A percentile compares a stretch with the other conserved stretches of the same genome.
Conservation (phyloP, 2,797 vertebrate genomes). For the Oreochromis grahami region DNA sequence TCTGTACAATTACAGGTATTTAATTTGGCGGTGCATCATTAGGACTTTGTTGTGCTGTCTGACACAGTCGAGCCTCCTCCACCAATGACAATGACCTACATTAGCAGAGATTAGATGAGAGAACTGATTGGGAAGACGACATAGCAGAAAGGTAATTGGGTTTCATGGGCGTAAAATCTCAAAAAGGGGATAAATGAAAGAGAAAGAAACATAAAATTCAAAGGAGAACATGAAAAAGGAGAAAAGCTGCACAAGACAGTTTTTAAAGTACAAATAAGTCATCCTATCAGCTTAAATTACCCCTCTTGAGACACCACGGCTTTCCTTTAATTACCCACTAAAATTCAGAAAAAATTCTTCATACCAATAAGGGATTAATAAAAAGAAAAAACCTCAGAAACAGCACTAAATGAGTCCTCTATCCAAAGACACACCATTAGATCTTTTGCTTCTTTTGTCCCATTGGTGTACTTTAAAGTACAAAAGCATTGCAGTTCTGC, state of each 20-base stretch:
- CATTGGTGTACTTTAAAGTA: background rate
- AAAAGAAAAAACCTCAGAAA: conserved; percentile 3
- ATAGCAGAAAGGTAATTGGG: conserved; percentile 1
- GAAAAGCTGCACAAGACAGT: background rate
- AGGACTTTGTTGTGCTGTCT: conserved; percentile 34
- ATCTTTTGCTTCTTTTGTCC: background rate
- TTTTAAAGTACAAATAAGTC: conserved; percentile 20
- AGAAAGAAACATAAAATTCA: background rate
- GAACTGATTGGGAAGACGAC: conserved; percentile 1
- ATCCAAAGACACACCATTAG: conserved; percentile 8
- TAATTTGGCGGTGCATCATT: conserved; percentile 42
- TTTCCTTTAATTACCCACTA: conserved; percentile 18
- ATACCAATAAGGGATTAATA: conserved; percentile 30
- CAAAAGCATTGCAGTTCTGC: background rate
- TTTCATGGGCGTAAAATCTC: background rate
- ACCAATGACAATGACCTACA: conserved; percentile 33
- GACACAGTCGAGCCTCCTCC: conserved; percentile 13
- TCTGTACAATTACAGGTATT: conserved; percentile 68
- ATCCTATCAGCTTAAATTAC: conserved; percentile 20
- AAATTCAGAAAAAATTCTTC: background rate
- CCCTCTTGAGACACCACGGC: background rate
- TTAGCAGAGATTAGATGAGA: conserved; percentile 37
- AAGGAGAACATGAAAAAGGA: background rate
- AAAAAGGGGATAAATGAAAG: background rate
- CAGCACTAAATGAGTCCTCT: background rate